Evolutionary conservation across 1,140 invertebrate genomes (phyloP).

Genomic region (Helicoverpa armigera): DNA sequence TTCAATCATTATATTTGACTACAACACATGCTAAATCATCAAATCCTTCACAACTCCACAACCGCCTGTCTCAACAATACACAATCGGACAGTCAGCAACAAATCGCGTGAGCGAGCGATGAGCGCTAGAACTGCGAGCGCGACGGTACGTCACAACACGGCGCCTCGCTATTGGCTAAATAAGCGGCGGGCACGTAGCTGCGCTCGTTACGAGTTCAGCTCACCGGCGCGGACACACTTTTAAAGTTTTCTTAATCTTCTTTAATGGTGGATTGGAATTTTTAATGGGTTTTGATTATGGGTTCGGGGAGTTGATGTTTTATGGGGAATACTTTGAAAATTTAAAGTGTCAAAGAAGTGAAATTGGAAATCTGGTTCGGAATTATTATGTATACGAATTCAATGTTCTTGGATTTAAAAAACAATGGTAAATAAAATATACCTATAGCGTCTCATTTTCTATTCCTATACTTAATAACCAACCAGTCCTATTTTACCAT

Average conservation of each 20-base stretch:
- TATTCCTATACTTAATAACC: no score
- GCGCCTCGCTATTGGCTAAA: conserved; percentile 45
- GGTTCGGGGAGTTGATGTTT: not conserved
- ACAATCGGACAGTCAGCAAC: not conserved
- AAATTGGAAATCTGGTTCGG: no score
- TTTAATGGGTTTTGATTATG: conserved; percentile 4
- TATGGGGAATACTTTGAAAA: not conserved
- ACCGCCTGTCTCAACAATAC: no score
- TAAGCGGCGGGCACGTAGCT: conserved; percentile 3
- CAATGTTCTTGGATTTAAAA: no score
- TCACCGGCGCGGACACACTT: not conserved
- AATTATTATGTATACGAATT: no score
- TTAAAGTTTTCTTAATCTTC: conserved; percentile 34
- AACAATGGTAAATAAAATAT: no score
- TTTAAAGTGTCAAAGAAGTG: no score
- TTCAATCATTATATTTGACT: no score
- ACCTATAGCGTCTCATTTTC: no score
- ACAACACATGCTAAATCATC: no score
- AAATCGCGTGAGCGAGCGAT: not conserved
- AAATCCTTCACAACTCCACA: no score
- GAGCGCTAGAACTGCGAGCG: not conserved
- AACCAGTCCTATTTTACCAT: no score
- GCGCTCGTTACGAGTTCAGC: conserved; percentile 34
- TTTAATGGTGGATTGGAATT: conserved; percentile 22
- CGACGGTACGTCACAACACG: conserved; percentile 22